These are phyloP conservation scores for Myrmophylax atrothorax DNA, from an alignment of 2,113 vertebrate genomes.

Conservation along the genomic window DNA sequence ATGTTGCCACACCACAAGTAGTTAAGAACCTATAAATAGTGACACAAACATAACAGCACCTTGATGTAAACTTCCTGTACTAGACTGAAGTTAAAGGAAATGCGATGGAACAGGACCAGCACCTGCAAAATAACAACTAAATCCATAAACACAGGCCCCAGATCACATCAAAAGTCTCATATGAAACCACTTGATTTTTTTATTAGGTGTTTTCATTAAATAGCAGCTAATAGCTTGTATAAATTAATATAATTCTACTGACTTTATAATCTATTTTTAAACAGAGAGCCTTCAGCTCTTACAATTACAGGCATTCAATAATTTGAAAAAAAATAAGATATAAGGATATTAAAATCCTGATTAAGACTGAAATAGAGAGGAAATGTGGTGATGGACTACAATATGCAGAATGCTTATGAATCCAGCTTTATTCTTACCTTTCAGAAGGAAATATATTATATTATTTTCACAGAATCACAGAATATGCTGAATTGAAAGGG, in stretches of 20 bases:
- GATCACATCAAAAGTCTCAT: background rate
- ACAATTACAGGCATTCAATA: background rate
- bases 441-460: background rate
- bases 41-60: background rate
- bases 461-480: background rate
- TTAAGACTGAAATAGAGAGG: background rate
- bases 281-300: rapidly evolving
- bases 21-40: background rate
- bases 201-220: background rate
- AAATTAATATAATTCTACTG: background rate
- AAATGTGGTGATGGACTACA: background rate
- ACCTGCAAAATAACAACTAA: background rate
- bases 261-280: background rate
- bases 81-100: background rate
- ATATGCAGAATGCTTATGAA: background rate
- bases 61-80: background rate
- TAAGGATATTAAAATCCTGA: background rate
- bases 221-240: background rate
- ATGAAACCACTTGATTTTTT: background rate
- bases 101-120: background rate
- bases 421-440: background rate
- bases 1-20: background rate
- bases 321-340: background rate
- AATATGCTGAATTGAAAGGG: background rate
- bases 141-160: background rate